Evolutionary conservation across 2,113 vertebrate species (phyloP).

Genomic region (Elanus axillaris): DNA sequence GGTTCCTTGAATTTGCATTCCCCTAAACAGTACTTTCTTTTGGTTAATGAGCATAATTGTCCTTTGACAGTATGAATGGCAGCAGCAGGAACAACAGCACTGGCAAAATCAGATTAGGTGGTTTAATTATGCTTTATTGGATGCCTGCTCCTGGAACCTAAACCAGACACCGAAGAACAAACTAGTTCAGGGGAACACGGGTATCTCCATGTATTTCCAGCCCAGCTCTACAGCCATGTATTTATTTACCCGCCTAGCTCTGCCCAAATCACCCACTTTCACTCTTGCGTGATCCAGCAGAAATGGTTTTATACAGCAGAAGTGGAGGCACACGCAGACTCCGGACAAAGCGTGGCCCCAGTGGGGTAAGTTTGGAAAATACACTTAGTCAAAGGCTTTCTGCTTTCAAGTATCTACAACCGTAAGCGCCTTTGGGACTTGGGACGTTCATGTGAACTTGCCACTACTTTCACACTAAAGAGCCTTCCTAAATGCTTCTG

Average conservation of each 20-base stretch:
- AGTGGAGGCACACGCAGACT: neutral
- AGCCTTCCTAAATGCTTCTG: neutral
- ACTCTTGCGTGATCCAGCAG: neutral
- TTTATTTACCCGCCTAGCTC: neutral
- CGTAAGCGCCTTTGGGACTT: neutral
- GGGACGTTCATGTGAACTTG: neutral
- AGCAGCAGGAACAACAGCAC: neutral
- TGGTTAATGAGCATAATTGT: neutral
- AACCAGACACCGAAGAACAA: neutral
- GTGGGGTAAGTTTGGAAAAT: neutral
- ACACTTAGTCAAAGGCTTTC: neutral
- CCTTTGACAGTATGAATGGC: neutral
- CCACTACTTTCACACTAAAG: neutral
- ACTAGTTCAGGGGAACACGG: neutral
- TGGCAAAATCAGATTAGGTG: neutral
- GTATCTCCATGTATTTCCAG: too few species aligned
- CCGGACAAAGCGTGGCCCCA: neutral
- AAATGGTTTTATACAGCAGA: neutral
- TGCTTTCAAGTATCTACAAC: neutral
- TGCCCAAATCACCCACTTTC: neutral
- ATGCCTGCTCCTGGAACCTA: neutral
- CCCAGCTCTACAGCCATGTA: rapidly evolving
- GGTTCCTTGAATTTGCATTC: neutral
- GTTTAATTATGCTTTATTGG: neutral
- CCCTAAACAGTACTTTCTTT: neutral